phyloP scores from a whole-genome alignment of 2,888 invertebrate species.

The Rambutsinella grinnellia region DNA sequence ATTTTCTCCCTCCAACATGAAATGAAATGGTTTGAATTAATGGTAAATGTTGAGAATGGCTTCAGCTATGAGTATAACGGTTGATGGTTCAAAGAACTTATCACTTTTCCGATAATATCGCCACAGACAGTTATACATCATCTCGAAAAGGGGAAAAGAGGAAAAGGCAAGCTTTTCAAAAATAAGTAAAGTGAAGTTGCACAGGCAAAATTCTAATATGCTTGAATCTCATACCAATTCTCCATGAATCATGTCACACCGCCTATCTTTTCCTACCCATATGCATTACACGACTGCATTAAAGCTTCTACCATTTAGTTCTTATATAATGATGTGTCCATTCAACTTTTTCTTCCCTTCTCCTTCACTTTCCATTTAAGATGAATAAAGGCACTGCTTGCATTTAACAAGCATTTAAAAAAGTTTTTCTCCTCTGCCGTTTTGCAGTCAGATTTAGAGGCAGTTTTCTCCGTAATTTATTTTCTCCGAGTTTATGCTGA shows the following conservation, averaged over 20 bases:
- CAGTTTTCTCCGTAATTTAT: conserved; percentile 48
- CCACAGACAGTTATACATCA: conserved; percentile 41
- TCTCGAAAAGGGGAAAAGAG: conserved; percentile 9
- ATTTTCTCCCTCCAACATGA: too few species aligned
- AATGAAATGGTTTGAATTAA: conserved; percentile 8
- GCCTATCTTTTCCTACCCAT: neutral
- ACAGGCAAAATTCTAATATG: conserved; percentile 15
- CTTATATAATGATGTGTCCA: neutral
- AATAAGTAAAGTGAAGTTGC: neutral
- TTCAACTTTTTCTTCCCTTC: neutral
- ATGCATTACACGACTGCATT: too few species aligned
- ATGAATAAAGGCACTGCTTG: neutral
- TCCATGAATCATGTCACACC: conserved; percentile 3
- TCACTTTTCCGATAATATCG: conserved; percentile 28
- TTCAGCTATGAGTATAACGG: neutral
- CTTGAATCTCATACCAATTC: conserved; percentile 35
- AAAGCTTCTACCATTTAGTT: too few species aligned
- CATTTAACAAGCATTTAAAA: conserved; percentile 50
- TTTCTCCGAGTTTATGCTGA: conserved; percentile 42
- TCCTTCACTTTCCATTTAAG: conserved; percentile 12
- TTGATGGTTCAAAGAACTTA: neutral
- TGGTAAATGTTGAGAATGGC: conserved; percentile 2
- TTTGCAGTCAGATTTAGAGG: conserved; percentile 37
- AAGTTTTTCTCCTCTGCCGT: conserved; percentile 22
- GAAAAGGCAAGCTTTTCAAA: neutral